Base-by-base conservation (phyloP, 2,797 vertebrate genomes). In the Crenichthys baileyi region DNA sequence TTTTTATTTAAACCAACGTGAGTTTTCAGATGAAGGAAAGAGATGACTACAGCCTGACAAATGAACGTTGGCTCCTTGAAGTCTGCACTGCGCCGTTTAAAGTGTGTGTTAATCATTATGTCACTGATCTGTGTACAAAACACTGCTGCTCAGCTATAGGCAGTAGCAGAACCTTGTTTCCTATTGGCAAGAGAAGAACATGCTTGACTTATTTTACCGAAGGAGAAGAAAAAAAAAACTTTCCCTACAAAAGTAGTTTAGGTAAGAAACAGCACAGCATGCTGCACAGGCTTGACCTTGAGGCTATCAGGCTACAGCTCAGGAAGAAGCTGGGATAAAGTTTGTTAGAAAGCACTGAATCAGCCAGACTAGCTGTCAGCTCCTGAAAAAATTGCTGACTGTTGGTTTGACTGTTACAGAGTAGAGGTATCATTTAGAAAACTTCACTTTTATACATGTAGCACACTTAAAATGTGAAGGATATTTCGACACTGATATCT, bases 291-390 rank as follows among this genome's bases (percentile, higher is more conserved):
- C 72, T 96, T 93, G 89, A 96, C 94, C 75, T 95, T 93, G 7
- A 94, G 94, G 31, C 94, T 96, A 89, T 97, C 96, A 2, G 94
- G 78, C 93, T 94, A 29, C 94, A 93, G 76, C 94, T 79, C 77
- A 85, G 83, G 80, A 84, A 89, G 79, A 50, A 84, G 78, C 29
- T 11, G 31, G 63, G 75, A 82, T 77, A 83, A 83, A 31, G 11
- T 81, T 78, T 77, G 72, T 75, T 72, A 46, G 26, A 83, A 89
- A 87, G 39, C 44, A 61, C 84, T 79, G 82, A 90, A 81, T 94
- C 90, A 92, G 90, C 87, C 0, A 79, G 67, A 84, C 72, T 58
- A 78, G 73, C 51, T 88, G 81, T 85, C 79, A 85, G 26, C 41
- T 65, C 56, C 65, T 51, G 74, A 82, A 85, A 87, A 90, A 48